These are phyloP conservation scores for Phoeniculus purpureus DNA, from an alignment of 2,797 vertebrate species.

Conservation along the genomic window DNA sequence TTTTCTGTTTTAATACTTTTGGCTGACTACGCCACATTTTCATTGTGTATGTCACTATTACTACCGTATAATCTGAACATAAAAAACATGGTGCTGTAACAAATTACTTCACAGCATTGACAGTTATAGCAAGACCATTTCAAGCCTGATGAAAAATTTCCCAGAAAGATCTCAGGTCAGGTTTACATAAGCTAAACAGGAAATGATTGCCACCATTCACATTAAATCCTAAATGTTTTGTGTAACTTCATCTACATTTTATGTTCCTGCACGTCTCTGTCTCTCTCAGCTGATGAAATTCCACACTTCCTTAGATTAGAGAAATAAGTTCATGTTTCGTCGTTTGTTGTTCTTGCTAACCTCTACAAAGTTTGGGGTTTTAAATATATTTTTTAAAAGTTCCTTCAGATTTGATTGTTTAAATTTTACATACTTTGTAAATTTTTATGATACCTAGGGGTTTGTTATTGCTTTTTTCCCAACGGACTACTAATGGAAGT, in stretches of 20 bases:
- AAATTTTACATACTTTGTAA: constrained; percentile 80
- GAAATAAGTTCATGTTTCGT: constrained; percentile 68
- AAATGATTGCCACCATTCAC: constrained; percentile 76
- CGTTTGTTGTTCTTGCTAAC: constrained; percentile 55
- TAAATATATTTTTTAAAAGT: constrained; percentile 62
- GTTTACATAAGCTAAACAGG: constrained; percentile 81
- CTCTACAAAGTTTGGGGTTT: constrained; percentile 25
- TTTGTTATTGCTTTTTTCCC: constrained; percentile 79
- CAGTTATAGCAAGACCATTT: constrained; percentile 80
- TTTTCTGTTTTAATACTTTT: constrained; percentile 63
- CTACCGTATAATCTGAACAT: constrained; percentile 81
- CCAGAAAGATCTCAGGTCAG: constrained; percentile 71
- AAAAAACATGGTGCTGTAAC: constrained; percentile 77
- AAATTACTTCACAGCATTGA: constrained; percentile 79
- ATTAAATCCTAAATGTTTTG: constrained; percentile 77
- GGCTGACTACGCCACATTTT: constrained; percentile 68
- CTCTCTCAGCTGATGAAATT: constrained; percentile 73
- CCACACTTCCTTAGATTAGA: constrained; percentile 63
- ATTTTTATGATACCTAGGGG: constrained; percentile 77
- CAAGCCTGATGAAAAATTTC: constrained; percentile 79
- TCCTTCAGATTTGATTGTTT: constrained; percentile 74
- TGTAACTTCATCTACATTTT: constrained; percentile 80
- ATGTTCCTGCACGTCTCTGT: constrained; percentile 70
- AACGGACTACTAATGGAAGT: constrained; percentile 82
- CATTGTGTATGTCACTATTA: constrained; percentile 78